A percentile compares a stretch with the other conserved stretches of the same genome.
Conservation (phyloP, 2,797 vertebrate genomes). For the Leuciscus waleckii region DNA sequence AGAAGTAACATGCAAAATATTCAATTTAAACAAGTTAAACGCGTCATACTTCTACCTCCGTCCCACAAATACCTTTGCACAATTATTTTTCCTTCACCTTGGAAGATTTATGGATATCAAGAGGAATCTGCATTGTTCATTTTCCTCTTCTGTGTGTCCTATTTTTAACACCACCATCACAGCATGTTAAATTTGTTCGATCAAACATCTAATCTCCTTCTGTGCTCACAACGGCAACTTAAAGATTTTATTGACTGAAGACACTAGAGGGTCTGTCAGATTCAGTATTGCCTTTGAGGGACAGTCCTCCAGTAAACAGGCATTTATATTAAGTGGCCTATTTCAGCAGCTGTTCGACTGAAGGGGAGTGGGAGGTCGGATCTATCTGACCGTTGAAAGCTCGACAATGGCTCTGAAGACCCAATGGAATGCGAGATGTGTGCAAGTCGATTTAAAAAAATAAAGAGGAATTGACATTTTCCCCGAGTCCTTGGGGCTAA, state of each 20-base stretch:
- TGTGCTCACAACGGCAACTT: slow-evolving; percentile 75
- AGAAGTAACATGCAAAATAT: slow-evolving; percentile 33
- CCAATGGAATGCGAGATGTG: slow-evolving; percentile 43
- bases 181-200: slow-evolving; percentile 68
- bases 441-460: slow-evolving; percentile 69
- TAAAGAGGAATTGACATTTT: slow-evolving; percentile 65
- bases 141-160: slow-evolving; percentile 6
- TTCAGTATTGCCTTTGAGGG: slow-evolving; percentile 77
- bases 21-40: slow-evolving; percentile 38
- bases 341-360: slow-evolving; percentile 60
- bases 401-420: slow-evolving; percentile 28
- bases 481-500: slow-evolving; percentile 1
- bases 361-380: background rate
- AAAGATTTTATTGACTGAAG: slow-evolving; percentile 73
- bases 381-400: slow-evolving; percentile 48
- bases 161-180: slow-evolving; percentile 33
- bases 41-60: slow-evolving; percentile 2
- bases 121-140: slow-evolving; percentile 41
- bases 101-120: slow-evolving; percentile 25
- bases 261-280: slow-evolving; percentile 68
- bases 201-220: slow-evolving; percentile 76
- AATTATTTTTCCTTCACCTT: slow-evolving; percentile 6
- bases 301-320: slow-evolving; percentile 74
- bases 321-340: slow-evolving; percentile 74
- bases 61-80: slow-evolving; percentile 23